phyloP scores from a whole-genome alignment of 2,113 vertebrate genomes.

The Typhlomys cinereus region DNA sequence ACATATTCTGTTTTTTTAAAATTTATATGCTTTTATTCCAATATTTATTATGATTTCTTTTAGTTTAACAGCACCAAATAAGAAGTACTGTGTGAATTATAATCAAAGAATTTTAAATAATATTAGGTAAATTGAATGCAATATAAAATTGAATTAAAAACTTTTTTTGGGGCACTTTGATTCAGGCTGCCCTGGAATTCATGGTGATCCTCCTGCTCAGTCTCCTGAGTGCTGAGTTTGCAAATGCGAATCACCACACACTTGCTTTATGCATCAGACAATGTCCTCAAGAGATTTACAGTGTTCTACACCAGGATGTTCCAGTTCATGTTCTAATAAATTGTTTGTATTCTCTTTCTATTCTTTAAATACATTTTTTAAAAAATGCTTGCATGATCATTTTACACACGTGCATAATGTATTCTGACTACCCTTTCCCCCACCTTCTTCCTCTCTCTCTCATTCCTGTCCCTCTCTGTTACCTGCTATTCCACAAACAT shows the following conservation, averaged over 20 bases:
- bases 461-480: no score
- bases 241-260: not conserved
- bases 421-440: no score
- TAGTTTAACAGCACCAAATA: slow-evolving; percentile 19
- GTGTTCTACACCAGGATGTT: no score
- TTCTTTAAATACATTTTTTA: not conserved
- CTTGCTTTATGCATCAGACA: not conserved
- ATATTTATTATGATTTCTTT: not conserved
- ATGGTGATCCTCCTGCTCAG: not conserved
- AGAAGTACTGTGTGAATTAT: not conserved
- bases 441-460: no score
- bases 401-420: no score
- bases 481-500: not conserved
- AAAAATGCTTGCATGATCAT: no score
- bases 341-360: not conserved
- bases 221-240: not conserved
- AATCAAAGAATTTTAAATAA: not conserved
- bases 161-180: no score
- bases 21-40: not conserved
- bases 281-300: not conserved
- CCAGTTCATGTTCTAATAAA: not conserved
- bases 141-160: not conserved
- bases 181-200: not conserved
- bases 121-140: slow-evolving; percentile 28
- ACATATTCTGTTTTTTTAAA: slow-evolving; percentile 23